Conservation (phyloP, 2,113 vertebrate genomes). For the Trichomycterus rosablanca region DNA sequence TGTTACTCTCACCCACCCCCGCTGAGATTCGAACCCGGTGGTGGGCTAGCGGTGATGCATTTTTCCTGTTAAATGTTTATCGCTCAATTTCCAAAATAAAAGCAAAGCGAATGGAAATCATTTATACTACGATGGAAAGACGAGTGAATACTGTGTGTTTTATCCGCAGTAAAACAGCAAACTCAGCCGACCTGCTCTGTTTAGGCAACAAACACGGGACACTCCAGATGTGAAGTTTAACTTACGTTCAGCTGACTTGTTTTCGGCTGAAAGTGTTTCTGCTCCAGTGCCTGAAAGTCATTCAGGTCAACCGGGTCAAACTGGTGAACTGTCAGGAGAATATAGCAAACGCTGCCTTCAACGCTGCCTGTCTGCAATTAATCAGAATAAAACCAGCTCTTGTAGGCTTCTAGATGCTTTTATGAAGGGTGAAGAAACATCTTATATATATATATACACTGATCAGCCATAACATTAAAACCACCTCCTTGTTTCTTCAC, state of each 20-base stretch:
- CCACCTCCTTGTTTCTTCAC: too few species aligned
- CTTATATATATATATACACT: too few species aligned
- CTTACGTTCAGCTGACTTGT: slow-evolving; percentile 47
- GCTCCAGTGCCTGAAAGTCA: slow-evolving; percentile 44
- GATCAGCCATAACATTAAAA: too few species aligned
- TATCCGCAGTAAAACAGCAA: slow-evolving; percentile 33
- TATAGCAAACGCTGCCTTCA: not conserved
- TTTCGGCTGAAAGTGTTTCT: slow-evolving; percentile 43
- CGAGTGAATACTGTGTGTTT: slow-evolving; percentile 15
- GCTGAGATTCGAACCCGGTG: too few species aligned
- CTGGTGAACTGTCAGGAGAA: not conserved
- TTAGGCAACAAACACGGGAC: slow-evolving; percentile 50
- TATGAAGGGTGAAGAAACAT: too few species aligned
- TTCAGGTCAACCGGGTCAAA: slow-evolving; percentile 31
- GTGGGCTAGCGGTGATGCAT: too few species aligned
- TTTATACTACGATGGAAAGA: slow-evolving; percentile 9
- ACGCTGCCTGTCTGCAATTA: too few species aligned
- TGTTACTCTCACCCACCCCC: too few species aligned
- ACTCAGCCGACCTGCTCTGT: slow-evolving; percentile 42
- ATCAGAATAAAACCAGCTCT: too few species aligned
- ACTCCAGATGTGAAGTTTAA: slow-evolving; percentile 31
- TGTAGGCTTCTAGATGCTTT: too few species aligned
- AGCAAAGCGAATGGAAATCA: not conserved
- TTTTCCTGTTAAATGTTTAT: too few species aligned
- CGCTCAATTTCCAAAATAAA: not conserved